Evolutionary conservation across 2,888 invertebrate species (phyloP), one percentile per base, ranked within the genome.

Genomic region (Toxonevra muliebris): DNA sequence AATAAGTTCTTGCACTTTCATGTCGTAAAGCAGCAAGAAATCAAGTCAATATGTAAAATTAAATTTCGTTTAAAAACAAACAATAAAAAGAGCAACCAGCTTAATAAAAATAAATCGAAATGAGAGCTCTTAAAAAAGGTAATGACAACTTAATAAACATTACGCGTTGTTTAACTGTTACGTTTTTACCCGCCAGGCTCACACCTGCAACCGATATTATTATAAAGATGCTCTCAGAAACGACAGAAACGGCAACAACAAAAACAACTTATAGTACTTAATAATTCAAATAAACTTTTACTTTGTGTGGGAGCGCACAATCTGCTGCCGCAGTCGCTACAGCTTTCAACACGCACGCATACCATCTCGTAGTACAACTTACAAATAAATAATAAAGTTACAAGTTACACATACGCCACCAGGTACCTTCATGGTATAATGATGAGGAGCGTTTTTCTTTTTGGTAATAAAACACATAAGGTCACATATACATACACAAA

Each of bases 211-310:
- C 30, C 57, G 15, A 60, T 61, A 54, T 65, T 70, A 65, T 61
- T 59, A 66, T 68, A 67, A 43, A 53, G 20, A 10, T 13, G 45
- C n/a, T 53, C 62, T 69, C 71, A 71, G 75, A 75, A 76, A 77
- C 76, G 76, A 79, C 77, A 77, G 73, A 74, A 76, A 30, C 7
- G 7, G 7, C 77, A 79, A 76, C 73, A 75, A 61, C 75, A 71
- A 72, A 69, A 70, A 19, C 42, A 43, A n/a, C 15, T 13, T 13
- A 41, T 13, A 45, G n/a, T 57, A 48, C 57, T 64, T 57, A 48
- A 64, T 58, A 58, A 64, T 58, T 48, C 41, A 64, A 58, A 57
- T 19, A 54, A 62, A 62, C 54, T 62, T 62, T 54, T 42, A 42
- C 53, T 15, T 53, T 40, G n/a, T 53, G n/a, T 53, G 42, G 12